Base-by-base conservation (phyloP, 2,888 invertebrate genomes). In the Parnassius mnemosyne region DNA sequence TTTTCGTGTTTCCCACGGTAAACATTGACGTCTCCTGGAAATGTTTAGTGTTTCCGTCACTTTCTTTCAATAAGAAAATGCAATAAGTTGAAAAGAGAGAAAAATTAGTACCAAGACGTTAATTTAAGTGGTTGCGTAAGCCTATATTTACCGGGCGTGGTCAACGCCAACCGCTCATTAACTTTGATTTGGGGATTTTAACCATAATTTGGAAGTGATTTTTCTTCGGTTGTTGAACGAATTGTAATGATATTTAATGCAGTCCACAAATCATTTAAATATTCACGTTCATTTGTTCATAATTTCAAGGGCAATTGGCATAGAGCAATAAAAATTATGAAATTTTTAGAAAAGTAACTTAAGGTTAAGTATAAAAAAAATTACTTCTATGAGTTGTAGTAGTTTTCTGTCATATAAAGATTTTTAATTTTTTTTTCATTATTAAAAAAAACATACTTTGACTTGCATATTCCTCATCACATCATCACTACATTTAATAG, bases 101-200 rank as follows among this genome's bases (percentile, higher is more conserved):
- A 69, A 73, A 46, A 69, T 67, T 73, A 73, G 67, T 66, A 54
- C 68, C 66, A 63, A 69, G 68, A 73, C 69, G 70, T 70, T 77
- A 78, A 82, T 85, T 83, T 84, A 77, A 79, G 79, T 81, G 72
- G 74, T 82, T 79, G 77, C 76, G 73, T 74, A 81, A 79, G 77
- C 73, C 63, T 69, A 75, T 79, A 84, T 83, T 85, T 83, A 81
- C 69, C 72, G 83, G 89, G 89, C 80, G 89, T 85, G 84, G 84
- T 79, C 66, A 71, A 66, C 68, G 68, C 75, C 74, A 88, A 81
- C 88, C 82, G 71, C 80, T 88, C 76, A 89, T 89, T 89, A 89
- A 80, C 75, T 80, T 74, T 81, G 80, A 84, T 85, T 83, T 76
- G 71, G 73, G 78, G 79, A 77, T 84, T 85, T 81, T 84, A 83